A percentile compares a stretch with the other conserved stretches of the same genome.
Conservation (phyloP, 2,113 vertebrate species). For the Mobula hypostoma region DNA sequence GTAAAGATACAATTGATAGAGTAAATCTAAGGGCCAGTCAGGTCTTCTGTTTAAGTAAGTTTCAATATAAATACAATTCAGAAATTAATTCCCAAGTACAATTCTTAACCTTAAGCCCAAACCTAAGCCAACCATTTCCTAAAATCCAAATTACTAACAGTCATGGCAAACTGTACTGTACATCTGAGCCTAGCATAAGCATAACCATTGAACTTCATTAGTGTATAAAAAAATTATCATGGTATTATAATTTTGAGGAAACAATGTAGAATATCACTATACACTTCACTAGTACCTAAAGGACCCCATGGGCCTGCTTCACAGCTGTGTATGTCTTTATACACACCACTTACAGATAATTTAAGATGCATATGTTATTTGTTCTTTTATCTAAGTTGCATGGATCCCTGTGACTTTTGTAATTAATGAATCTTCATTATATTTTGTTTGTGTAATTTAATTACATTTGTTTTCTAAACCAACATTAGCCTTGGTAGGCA, state of each 20-base stretch:
- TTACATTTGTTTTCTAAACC: constrained; percentile 60
- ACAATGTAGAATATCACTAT: background rate
- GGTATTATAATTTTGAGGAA: background rate
- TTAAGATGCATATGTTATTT: constrained; percentile 41
- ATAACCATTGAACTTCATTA: background rate
- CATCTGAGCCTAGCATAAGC: background rate
- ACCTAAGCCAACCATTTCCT: background rate
- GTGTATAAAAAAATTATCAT: background rate
- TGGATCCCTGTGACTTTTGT: constrained; percentile 43
- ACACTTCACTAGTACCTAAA: background rate
- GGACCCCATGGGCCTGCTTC: background rate
- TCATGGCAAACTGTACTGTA: background rate
- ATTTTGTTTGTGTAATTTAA: constrained; percentile 66
- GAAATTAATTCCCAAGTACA: constrained; percentile 26
- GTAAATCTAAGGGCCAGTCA: background rate
- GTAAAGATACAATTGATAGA: background rate
- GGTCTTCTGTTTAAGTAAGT: background rate
- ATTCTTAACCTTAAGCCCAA: constrained; percentile 1
- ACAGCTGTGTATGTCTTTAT: background rate
- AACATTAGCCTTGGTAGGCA: constrained; percentile 45
- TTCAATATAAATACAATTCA: constrained; percentile 1
- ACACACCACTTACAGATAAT: background rate
- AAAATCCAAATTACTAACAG: constrained; percentile 7
- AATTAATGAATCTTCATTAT: constrained; percentile 66
- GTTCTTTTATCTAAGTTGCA: constrained; percentile 26